Evolutionary conservation across 1,140 invertebrate species (phyloP).

Genomic region (Cotesia glomerata): DNA sequence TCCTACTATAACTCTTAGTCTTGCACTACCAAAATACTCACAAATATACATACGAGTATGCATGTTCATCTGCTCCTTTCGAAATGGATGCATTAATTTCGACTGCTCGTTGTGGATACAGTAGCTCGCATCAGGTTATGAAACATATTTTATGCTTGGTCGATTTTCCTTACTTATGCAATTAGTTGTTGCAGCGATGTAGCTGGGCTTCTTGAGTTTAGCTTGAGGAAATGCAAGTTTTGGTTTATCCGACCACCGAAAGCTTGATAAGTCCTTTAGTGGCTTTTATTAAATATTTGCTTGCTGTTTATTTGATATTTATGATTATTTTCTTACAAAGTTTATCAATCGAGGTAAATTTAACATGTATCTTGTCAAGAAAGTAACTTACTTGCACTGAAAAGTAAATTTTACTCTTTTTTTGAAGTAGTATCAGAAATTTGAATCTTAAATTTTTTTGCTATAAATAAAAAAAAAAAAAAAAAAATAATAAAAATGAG

Average conservation of each 20-base stretch:
- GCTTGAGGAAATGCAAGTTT: too few species aligned
- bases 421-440: too few species aligned
- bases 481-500: not conserved
- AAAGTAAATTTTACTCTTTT: too few species aligned
- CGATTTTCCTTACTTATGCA: not conserved
- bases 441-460: too few species aligned
- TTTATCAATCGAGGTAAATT: too few species aligned
- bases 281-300: too few species aligned
- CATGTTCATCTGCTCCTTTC: not conserved
- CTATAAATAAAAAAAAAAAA: not conserved
- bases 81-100: not conserved
- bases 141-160: not conserved
- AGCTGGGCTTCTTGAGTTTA: not conserved
- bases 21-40: not conserved
- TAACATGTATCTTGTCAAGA: too few species aligned
- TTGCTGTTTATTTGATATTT: too few species aligned
- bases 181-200: not conserved
- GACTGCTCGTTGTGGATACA: not conserved
- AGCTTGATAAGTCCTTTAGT: too few species aligned
- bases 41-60: not conserved
- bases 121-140: not conserved
- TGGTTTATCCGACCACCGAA: too few species aligned
- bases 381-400: too few species aligned
- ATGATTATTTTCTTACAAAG: too few species aligned
- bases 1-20: slow-evolving; percentile 10